A percentile compares a stretch with the other conserved stretches of the same genome.
Conservation (phyloP, 2,888 invertebrate species). For the Anagyrus pseudococci region DNA sequence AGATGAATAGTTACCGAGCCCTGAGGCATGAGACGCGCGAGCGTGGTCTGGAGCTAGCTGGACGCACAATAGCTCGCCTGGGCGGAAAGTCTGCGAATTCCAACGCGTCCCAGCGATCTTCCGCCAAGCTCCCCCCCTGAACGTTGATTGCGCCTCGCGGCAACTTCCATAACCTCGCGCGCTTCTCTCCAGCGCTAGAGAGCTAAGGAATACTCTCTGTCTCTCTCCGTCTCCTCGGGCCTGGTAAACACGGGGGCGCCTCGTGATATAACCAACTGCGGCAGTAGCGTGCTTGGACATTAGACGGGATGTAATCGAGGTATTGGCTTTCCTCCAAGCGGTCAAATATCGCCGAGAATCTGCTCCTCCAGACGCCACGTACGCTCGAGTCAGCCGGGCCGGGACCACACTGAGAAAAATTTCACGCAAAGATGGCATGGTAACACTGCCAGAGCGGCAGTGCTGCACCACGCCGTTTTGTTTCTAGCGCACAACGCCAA, state of each 20-base stretch:
- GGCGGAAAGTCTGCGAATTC: no score
- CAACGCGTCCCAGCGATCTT: no score
- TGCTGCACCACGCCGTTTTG: no score
- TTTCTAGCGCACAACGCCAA: background rate
- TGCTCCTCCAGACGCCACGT: background rate
- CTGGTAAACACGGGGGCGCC: slow-evolving; percentile 33
- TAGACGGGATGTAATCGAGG: slow-evolving; percentile 54
- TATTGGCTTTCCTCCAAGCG: slow-evolving; percentile 54
- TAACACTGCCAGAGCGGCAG: no score
- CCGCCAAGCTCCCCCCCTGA: no score
- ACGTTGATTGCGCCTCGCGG: slow-evolving; percentile 12
- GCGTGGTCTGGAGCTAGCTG: no score
- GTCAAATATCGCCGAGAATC: slow-evolving; percentile 39
- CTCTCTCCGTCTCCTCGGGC: background rate
- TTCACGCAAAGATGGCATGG: no score
- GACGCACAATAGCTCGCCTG: no score
- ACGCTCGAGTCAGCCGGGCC: no score
- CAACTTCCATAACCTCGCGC: background rate
- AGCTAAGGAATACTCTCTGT: background rate
- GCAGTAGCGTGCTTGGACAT: slow-evolving; percentile 41
- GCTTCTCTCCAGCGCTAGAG: background rate
- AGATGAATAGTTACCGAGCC: no score
- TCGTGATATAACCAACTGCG: slow-evolving; percentile 25
- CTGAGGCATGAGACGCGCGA: no score
- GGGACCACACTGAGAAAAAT: no score